Percentiles rank a stretch among this genome's conserved stretches.
Evolutionary conservation across 2,888 invertebrate genomes (phyloP).

Genomic region (Himalopsyche kuldschensis): DNA sequence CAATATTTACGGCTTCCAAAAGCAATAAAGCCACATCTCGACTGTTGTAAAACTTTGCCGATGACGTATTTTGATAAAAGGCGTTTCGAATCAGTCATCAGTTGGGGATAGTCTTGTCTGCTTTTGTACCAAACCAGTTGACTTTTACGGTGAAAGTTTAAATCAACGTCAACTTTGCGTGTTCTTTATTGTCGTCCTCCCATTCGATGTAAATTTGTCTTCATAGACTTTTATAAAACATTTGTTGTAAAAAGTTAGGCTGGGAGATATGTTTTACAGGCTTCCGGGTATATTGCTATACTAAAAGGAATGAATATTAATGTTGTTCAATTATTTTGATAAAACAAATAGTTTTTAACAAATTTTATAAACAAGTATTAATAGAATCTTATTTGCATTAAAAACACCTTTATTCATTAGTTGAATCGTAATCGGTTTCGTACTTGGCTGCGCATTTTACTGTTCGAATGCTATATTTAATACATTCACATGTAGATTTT

Average conservation of each 20-base stretch:
- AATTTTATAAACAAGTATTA: no score
- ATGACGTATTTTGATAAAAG: neutral
- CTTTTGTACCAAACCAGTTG: neutral
- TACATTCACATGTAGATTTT: no score
- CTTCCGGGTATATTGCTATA: neutral
- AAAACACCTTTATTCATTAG: no score
- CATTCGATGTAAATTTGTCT: slow-evolving; percentile 15
- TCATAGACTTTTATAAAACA: slow-evolving; percentile 8
- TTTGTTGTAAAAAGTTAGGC: neutral
- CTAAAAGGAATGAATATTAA: neutral
- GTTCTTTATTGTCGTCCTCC: slow-evolving; percentile 26
- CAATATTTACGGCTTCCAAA: neutral
- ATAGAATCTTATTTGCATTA: no score
- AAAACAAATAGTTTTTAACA: no score
- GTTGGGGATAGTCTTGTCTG: neutral
- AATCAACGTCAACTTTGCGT: slow-evolving; percentile 1
- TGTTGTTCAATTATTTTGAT: neutral
- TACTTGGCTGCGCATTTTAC: no score
- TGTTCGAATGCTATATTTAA: no score
- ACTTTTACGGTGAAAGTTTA: neutral
- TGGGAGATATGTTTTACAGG: neutral
- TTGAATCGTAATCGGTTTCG: no score
- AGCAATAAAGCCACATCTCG: neutral
- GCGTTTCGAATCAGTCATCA: neutral
- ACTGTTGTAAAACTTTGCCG: neutral